Percentiles rank a stretch among this genome's conserved stretches.
Evolutionary conservation across 1,140 invertebrate species (phyloP).

Genomic region (Drosophila nigromelanica): DNA sequence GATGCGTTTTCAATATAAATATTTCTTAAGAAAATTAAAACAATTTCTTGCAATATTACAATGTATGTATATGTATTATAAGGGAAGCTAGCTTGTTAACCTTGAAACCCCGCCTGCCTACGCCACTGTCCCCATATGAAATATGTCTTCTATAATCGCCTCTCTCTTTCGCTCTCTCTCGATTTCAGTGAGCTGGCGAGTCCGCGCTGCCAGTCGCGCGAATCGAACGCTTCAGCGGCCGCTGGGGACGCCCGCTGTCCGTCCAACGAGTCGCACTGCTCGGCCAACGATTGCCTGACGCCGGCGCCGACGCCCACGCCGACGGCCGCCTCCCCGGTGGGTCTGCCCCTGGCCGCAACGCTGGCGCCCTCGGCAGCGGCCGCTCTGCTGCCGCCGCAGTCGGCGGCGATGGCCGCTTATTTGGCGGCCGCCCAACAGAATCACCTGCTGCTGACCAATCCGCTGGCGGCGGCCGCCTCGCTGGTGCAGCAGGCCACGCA

Average conservation of each 20-base stretch:
- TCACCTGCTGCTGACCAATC: constrained; percentile 90
- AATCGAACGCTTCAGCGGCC: constrained; percentile 87
- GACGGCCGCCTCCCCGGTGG: constrained; percentile 84
- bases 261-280: constrained; percentile 88
- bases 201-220: constrained; percentile 91
- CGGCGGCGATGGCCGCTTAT: constrained; percentile 91
- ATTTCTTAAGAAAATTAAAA: too few species aligned
- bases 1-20: too few species aligned
- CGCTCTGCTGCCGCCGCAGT: constrained; percentile 89
- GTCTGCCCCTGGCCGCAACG: constrained; percentile 85
- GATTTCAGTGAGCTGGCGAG: constrained; percentile 89
- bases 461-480: constrained; percentile 86
- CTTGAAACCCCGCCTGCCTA: too few species aligned
- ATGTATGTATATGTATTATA: too few species aligned
- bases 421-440: constrained; percentile 89
- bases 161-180: too few species aligned
- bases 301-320: constrained; percentile 84
- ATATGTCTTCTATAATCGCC: too few species aligned
- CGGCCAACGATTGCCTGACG: constrained; percentile 86
- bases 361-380: constrained; percentile 85
- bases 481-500: constrained; percentile 85
- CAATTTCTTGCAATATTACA: too few species aligned
- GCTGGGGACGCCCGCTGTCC: constrained; percentile 85
- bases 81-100: too few species aligned
- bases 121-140: too few species aligned